Evolutionary conservation across 2,113 vertebrate species (phyloP), one percentile per base, ranked within the genome.

Genomic region (Leucoraja erinaceus): DNA sequence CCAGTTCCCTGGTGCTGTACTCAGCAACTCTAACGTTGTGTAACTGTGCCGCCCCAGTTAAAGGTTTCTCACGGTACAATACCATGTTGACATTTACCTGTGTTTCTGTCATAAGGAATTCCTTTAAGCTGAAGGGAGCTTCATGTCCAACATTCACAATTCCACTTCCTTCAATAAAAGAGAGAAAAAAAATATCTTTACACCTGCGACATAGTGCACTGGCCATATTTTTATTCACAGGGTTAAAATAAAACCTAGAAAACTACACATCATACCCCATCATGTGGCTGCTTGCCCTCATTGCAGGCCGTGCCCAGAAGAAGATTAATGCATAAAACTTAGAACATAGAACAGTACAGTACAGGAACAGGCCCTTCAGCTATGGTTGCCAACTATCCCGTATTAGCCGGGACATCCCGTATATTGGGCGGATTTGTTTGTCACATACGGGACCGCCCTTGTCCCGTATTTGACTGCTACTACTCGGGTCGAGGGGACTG

Each of bases 81-180:
- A 47, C 11, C 70, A 72, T 12, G 7, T 47, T 90, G 88, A 22
- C 66, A 31, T 25, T 91, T 91, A 91, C 66, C 90, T 72, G 66
- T 28, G 9, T 38, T 22, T 91, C 38, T 54, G 90, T 14, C 0
- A 31, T 9, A 6, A 56, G 63, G 38, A 31, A 61, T 11, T 83
- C 68, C 79, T 86, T 75, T 20, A 75, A 75, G 63, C 14, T 66
- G 93, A 84, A 31, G 63, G 86, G 9, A 18, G 38, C 47, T 59
- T 54, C 74, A 20, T 61, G 81, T n/a, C 25, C 66, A 1, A 31
- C 8, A 14, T n/a, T 20, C 66, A 74, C 68, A 74, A 54, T 68
- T 88, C 9, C 38, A 33, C 5, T 70, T 74, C 66, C 93, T 93
- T 79, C 72, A 93, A 91, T 38, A 72, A 91, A 91, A 31, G 31